Base-by-base conservation (phyloP, 2,113 vertebrate species). In the Xerus inauris region DNA sequence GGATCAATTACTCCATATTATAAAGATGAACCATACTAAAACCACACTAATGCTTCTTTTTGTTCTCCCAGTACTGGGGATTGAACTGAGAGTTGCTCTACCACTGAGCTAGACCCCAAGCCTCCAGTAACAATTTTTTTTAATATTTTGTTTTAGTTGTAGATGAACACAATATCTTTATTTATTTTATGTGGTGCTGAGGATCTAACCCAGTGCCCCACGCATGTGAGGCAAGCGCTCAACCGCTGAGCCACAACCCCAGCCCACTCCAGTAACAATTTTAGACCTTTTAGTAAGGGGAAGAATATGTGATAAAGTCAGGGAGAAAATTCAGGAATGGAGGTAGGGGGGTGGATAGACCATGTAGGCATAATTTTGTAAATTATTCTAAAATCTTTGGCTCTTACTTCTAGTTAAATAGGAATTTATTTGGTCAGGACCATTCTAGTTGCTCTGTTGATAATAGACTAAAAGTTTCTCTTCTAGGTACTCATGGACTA, bases 21-120 rank as follows among this genome's bases (percentile, higher is more conserved):
- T 84, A 17, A 73, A 94, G 54, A 96, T 62, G 5, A n/a, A n/a
- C n/a, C n/a, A n/a, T n/a, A n/a, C n/a, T n/a, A n/a, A 24, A 92
- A 80, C 73, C 54, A 73, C 11, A 67, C 32, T 67, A 65, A 65
- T 19, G 32, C 30, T 67, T 67, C 30, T 67, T n/a, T 5, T 26
- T 3, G 3, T 26, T 17, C 17, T 13, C 11, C 65, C 65, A 67
- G 65, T 67, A 67, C 14, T 67, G 16, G 65, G 14, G 64, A 65
- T 65, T 16, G 64, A 65, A 65, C 13, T 65, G 28, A 65, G 64
- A 32, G 11, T 32, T 67, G 6, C 65, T n/a, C 32, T 67, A 67
- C 65, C 32, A 67, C 65, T 67, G 65, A 67, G 65, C 65, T 67
- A 35, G 13, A 65, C 28, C 42, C 28, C 40, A 14, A 83, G 28